These are phyloP conservation scores for Aegithalos caudatus DNA, from an alignment of 2,113 vertebrate genomes.

Conservation along the genomic window DNA sequence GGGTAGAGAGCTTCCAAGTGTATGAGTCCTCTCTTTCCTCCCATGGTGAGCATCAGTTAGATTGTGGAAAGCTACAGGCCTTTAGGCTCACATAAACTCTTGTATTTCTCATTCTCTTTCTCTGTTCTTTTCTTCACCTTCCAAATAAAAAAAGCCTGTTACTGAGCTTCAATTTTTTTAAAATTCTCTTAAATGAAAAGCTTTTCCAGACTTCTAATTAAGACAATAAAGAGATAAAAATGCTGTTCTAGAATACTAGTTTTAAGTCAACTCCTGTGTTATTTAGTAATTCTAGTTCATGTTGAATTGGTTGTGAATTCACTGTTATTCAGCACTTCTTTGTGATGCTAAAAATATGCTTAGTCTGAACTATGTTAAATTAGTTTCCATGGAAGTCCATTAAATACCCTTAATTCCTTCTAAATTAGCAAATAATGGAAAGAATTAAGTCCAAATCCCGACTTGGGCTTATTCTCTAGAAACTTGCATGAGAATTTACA, in stretches of 20 bases:
- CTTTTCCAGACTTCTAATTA: neutral
- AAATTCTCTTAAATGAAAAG: neutral
- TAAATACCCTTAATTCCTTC: conserved; percentile 26
- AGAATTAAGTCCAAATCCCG: neutral
- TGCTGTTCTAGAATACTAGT: neutral
- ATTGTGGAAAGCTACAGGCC: neutral
- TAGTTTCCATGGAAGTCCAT: conserved; percentile 29
- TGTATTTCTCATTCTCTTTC: neutral
- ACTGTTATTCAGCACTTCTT: neutral
- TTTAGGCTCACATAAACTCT: neutral
- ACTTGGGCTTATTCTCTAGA: neutral
- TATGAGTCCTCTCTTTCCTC: neutral
- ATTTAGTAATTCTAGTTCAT: neutral
- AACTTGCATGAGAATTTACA: neutral
- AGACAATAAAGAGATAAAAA: neutral
- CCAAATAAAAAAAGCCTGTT: neutral
- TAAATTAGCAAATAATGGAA: neutral
- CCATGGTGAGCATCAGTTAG: neutral
- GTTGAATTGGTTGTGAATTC: neutral
- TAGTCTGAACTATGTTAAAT: neutral
- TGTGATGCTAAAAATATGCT: neutral
- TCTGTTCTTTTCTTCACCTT: neutral
- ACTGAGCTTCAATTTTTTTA: neutral
- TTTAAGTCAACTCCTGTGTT: neutral
- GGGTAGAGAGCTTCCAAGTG: neutral